Evolutionary conservation across 2,888 invertebrate species (phyloP), one percentile per base, ranked within the genome.

Genomic region (Acanthopleura granulata): DNA sequence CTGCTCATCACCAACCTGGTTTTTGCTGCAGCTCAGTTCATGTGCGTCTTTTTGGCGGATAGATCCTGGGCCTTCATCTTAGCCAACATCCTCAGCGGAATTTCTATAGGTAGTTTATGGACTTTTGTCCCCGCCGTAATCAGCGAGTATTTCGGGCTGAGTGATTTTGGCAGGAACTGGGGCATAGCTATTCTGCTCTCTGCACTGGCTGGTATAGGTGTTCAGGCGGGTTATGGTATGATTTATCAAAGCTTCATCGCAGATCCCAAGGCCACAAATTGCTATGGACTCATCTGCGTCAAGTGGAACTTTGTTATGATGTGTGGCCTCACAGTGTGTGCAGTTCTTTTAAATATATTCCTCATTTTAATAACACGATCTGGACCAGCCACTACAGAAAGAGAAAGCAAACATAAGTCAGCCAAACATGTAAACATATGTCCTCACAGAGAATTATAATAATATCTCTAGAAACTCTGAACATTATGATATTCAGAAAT

Each of bases 161-260:
- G 74, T 27, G 74, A 79, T 57, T 49, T 80, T 11, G 80, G 80
- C 14, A 69, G 80, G 66, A 80, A 80, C 75, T 80, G 80, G 80
- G 80, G 80, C 11, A 78, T 78, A 15, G 74, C 75, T 15, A 69
- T 80, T 1, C 62, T 80, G n/a, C 11, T 79, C 15, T 72, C 79
- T 1, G 79, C 78, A 0, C 12, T 79, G 0, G 27, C 76, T 18
- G 78, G 76, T 15, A 75, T 79, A 49, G 77, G 50, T n/a, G 62
- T 75, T 15, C 80, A 80, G 76, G 75, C 74, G 62, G 25, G 75
- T 14, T 80, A 75, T 30, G 79, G 80, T 0, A 51, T 73, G 0
- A 51, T 79, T 6, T 80, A 80, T 61, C 78, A 80, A 27, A 70
- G 25, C 1, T 25, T 73, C 6, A 75, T 78, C 6, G 25, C 75